Evolutionary conservation across 2,113 vertebrate genomes (phyloP), one percentile per base, ranked within the genome.

Genomic region (Rhinolophus sinicus): DNA sequence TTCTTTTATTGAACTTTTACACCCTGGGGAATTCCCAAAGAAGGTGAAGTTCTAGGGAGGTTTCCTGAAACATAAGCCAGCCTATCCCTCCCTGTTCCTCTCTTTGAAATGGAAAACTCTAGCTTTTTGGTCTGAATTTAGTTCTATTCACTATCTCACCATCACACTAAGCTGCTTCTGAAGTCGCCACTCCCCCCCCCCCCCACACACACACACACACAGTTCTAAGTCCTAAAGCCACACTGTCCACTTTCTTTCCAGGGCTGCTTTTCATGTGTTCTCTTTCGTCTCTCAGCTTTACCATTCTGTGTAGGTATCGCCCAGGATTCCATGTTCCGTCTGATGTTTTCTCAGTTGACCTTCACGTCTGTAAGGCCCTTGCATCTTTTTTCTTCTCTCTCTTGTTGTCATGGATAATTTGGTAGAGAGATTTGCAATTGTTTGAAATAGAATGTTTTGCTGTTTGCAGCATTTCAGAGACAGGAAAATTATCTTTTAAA

Each of bases 51-150:
- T 89, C 72, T 76, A 7, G 52, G 83, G 65, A 82, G 85, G 85
- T 91, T 90, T 94, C 44, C 8, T 2, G 76, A 92, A 95, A 76
- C 52, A 58, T 75, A 84, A 94, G 84, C 52, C 86, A 38, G 44
- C 44, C 56, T 69, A 67, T 38, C 62, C 56, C 78, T 81, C 90
- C 90, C 47, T 69, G 40, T 83, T 88, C 28, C n/a, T 54, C 7
- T 54, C 84, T 98, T 95, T 96, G 97, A 96, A 91, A 95, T 91
- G 77, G 88, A 95, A 97, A 96, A 22, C 83, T 92, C 64, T 76
- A 10, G 73, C 44, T 50, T 95, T 95, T 80, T 22, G 69, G 90
- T 94, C 82, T 88, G 94, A 78, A 96, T 96, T 95, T 64, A 94
- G 92, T 91, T 83, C 88, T 94, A 69, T 97, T 96, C 93, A 90